Conservation (phyloP, 2,113 vertebrate species). For the Microtus montanus region DNA sequence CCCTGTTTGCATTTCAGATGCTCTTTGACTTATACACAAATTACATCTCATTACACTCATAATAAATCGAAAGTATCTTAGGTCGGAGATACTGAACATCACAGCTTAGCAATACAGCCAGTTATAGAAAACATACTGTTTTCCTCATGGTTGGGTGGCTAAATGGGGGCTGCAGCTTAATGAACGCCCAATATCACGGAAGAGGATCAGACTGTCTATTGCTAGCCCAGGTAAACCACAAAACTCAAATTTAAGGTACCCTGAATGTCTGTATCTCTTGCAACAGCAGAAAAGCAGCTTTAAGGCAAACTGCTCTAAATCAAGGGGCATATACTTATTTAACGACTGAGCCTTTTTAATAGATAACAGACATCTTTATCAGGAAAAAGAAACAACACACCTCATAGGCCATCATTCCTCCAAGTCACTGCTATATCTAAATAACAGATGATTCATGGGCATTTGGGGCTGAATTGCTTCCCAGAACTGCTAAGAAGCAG, state of each 20-base stretch:
- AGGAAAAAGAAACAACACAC: neutral
- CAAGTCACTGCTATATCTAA: neutral
- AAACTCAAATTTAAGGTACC: neutral
- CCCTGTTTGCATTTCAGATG: neutral
- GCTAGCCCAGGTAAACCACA: neutral
- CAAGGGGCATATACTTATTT: neutral
- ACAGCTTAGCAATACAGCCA: too few species aligned
- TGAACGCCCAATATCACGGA: accelerated
- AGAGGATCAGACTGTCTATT: neutral
- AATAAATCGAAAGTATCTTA: neutral
- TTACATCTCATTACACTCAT: neutral
- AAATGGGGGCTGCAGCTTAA: neutral
- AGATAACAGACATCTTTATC: neutral
- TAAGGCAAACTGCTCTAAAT: neutral
- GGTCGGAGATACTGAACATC: neutral
- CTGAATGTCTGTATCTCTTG: neutral
- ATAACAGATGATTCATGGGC: neutral
- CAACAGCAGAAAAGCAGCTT: neutral
- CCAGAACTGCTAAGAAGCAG: neutral
- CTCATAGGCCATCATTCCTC: neutral
- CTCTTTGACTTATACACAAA: too few species aligned
- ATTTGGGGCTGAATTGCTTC: neutral
- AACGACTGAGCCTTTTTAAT: neutral
- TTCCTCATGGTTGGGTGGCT: accelerated
- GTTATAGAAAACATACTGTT: neutral